These are phyloP conservation scores for Dinocampus coccinellae DNA, from an alignment of 2,888 invertebrate genomes.

Conservation along the genomic window DNA sequence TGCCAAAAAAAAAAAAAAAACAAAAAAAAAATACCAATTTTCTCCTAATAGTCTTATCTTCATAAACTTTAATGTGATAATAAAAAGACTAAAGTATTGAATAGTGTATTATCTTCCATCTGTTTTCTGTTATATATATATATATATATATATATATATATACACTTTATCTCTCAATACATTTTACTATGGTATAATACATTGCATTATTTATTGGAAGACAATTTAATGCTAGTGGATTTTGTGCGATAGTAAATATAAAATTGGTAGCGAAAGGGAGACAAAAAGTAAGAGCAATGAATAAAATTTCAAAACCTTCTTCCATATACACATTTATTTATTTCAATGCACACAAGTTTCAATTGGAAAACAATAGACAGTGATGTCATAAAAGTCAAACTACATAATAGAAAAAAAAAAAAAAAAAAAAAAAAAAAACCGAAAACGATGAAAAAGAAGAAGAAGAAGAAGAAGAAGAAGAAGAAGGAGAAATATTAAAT, in stretches of 20 bases:
- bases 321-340: not conserved
- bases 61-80: not conserved
- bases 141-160: not conserved
- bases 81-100: not conserved
- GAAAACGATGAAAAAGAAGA: not conserved
- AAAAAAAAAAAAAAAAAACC: not conserved
- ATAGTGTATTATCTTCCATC: not conserved
- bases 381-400: not conserved
- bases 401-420: not conserved
- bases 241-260: not conserved
- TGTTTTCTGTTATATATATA: not conserved
- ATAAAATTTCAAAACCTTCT: not conserved
- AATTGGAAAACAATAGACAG: not conserved
- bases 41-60: not conserved
- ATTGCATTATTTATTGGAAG: not conserved
- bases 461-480: not conserved
- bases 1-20: not conserved
- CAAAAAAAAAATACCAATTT: not conserved
- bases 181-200: not conserved
- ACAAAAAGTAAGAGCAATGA: not conserved
- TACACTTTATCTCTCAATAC: not conserved
- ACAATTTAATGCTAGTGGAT: slow-evolving; percentile 19
- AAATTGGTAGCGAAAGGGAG: no score
- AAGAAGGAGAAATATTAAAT: not conserved
- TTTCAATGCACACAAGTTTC: not conserved